Base-by-base conservation (phyloP, 2,888 invertebrate genomes). In the Drosophila austrosaltans region DNA sequence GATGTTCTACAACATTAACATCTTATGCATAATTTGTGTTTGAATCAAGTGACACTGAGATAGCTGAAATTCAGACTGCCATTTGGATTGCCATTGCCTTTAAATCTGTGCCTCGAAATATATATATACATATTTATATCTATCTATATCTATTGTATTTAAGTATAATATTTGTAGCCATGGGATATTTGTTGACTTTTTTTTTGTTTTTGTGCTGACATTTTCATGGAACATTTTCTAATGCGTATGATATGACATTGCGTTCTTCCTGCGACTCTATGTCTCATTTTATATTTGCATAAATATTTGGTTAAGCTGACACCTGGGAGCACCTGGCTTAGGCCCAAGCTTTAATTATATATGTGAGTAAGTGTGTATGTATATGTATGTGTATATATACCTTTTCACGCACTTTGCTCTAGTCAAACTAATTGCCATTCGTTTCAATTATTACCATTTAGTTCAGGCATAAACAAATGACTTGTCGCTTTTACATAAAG, bases 371-470 rank as follows among this genome's bases (percentile, higher is more conserved):
- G 8, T 36, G 8, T 2, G 8, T 36, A 36, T 36, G 4, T 36
- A 36, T 36, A 8, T 7, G 36, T 36, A 36, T 8, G 4, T 36
- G 8, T 8, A 10, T 36, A 36, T 36, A 10, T 61, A 66, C 69
- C 61, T 73, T 78, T 86, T 78, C 76, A 87, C 87, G 87, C 81
- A 85, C 81, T 81, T 78, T 87, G 77, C 73, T 77, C 84, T 81
- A 71, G 78, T 20, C 58, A 64, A 28, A 68, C 36, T 58, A 28
- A 57, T 12, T 39, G 76, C 39, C 39, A 4, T 67, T 84, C 77
- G 84, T 87, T 78, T 85, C 70, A 84, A 85, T 87, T 84, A 79
- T 70, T 65, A 65, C 32, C 69, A 69, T 78, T 76, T 73, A 68
- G 77, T 81, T 86, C 71, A 68, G 72, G 70, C 73, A 61, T 63